Base-by-base conservation (phyloP, 2,888 invertebrate species). In the Monochamus alternatus region DNA sequence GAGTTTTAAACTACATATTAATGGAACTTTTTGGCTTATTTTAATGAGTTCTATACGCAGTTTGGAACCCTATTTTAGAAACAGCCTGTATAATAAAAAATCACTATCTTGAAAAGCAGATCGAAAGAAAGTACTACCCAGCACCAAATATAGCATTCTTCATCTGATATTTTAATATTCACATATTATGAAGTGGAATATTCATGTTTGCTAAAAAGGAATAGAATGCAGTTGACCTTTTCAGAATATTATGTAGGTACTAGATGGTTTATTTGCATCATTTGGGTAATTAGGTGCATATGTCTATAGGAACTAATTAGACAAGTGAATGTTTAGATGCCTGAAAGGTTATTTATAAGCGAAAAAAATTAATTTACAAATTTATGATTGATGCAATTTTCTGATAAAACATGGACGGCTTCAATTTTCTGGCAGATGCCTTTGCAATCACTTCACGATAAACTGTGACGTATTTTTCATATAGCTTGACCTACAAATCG, bases 121-220 rank as follows among this genome's bases (percentile, higher is more conserved):
- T 4, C 7, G 4, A 38, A 38, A 38, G 4, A 38, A 38, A 38
- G 7, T 22, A 22, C 7, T 38, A 38, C 38, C 38, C 38, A 7
- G 2, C 7, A 38, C 38, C 38, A 38, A 38, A 38, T 7, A 38
- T 38, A 38, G 38, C 5, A 38, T 5, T 38, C 4, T 7, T 38
- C 7, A 38, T 38, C 7, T 38, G 38, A 38, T 38, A 38, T 38
- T 38, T 38, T 38, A 2, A 38, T 38, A 5, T 38, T 1, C 38
- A 5, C 38, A 5, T n/a, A n/a, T 38, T 38, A 55, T 55, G 5
- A 55, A 55, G 4, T 55, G n/a, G 4, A 55, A 55, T n/a, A 55
- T 55, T 55, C 55, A 3, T 55, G n/a, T 55, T 55, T n/a, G n/a
- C 55, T 55, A 55, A 55, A 55, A 55, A 55, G 55, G 55, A 55